Conservation (phyloP, 2,797 vertebrate genomes). For the Otolemur crassicaudatus region DNA sequence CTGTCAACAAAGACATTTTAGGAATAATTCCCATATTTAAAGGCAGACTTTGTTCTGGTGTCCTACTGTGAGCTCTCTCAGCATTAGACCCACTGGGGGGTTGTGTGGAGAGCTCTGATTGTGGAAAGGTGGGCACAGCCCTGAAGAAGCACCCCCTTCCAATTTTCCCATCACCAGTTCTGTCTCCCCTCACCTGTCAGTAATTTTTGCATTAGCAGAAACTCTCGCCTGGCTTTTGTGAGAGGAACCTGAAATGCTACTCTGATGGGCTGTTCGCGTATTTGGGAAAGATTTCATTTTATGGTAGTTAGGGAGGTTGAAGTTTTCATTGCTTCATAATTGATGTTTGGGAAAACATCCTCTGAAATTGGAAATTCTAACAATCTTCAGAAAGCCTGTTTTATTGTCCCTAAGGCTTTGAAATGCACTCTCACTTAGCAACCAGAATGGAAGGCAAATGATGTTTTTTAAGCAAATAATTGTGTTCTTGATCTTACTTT, state of each 20-base stretch:
- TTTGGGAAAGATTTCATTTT: not conserved
- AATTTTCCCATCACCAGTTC: fast-evolving
- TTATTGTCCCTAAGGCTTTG: not conserved
- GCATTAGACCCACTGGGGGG: not conserved
- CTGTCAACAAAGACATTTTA: constrained; percentile 87
- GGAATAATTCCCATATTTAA: constrained; percentile 84
- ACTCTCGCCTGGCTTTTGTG: not conserved
- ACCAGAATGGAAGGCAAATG: not conserved
- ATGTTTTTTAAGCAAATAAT: not conserved
- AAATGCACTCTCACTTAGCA: not conserved
- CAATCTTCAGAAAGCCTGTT: not conserved
- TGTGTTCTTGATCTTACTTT: not conserved
- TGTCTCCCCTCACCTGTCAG: fast-evolving
- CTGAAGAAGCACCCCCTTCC: too few relatives aligned
- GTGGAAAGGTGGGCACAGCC: too few relatives aligned
- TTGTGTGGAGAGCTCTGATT: not conserved
- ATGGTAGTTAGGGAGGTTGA: not conserved
- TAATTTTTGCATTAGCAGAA: not conserved
- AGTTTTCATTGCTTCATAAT: not conserved
- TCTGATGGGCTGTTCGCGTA: fast-evolving
- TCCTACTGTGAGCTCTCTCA: constrained; percentile 42
- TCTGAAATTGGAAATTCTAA: not conserved
- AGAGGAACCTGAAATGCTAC: too few relatives aligned
- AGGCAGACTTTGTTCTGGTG: constrained; percentile 70
- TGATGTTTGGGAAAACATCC: not conserved